A percentile compares a stretch with the other conserved stretches of the same genome.
These are phyloP conservation scores for Natator depressus DNA, from an alignment of 2,113 vertebrate species.

Conservation along the genomic window DNA sequence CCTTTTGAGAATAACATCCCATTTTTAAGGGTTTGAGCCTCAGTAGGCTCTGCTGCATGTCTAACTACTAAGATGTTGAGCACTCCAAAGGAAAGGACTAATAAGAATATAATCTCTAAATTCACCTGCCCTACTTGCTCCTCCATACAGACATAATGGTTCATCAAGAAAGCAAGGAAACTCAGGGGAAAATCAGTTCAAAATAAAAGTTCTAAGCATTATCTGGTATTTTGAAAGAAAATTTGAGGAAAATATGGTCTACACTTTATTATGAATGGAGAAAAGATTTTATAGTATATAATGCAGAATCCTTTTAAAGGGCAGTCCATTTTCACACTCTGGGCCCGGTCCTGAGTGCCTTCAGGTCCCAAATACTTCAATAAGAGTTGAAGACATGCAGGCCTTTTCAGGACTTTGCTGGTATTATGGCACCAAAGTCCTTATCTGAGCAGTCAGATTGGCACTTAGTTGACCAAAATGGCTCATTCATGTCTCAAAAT, in stretches of 20 bases:
- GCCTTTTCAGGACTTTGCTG: fast-evolving
- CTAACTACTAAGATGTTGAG: fast-evolving
- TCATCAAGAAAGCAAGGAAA: neutral
- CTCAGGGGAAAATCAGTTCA: fast-evolving
- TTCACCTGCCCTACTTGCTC: neutral
- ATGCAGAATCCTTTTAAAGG: neutral
- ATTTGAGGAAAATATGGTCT: neutral
- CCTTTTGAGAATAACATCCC: neutral
- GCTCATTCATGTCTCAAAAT: neutral
- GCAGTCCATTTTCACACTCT: neutral
- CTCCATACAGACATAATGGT: neutral
- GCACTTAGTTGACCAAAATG: neutral
- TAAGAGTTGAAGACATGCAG: neutral
- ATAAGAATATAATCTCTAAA: fast-evolving
- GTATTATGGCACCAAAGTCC: neutral
- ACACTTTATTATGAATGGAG: neutral
- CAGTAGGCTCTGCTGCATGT: neutral
- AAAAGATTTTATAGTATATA: neutral
- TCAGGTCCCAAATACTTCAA: neutral
- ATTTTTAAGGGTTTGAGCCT: neutral
- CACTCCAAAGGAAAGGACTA: neutral
- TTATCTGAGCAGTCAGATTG: neutral
- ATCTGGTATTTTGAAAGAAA: neutral
- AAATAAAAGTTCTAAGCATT: neutral
- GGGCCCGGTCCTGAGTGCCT: neutral